Conservation (phyloP, 2,113 vertebrate genomes). For the Carlito syrichta region DNA sequence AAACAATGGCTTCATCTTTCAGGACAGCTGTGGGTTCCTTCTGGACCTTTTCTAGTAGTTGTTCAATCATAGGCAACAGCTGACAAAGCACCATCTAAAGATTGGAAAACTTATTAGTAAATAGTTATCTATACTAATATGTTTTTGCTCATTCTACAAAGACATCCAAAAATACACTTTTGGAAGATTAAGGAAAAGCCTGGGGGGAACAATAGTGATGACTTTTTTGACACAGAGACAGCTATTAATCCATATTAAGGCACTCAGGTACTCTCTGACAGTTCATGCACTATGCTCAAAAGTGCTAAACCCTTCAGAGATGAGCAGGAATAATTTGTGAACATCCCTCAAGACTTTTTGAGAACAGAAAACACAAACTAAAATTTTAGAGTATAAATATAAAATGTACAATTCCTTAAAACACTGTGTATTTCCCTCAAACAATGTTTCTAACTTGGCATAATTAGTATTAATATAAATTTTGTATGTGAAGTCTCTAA, state of each 20-base stretch:
- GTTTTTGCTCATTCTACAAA: neutral
- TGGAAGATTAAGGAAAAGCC: neutral
- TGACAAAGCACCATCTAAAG: constrained; percentile 85
- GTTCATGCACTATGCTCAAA: neutral
- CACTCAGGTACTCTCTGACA: neutral
- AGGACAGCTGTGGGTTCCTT: constrained; percentile 80
- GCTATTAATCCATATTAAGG: neutral
- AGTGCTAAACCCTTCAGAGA: neutral
- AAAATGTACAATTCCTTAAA: neutral
- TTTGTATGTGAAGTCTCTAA: neutral
- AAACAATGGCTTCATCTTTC: constrained; percentile 86
- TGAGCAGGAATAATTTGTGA: neutral
- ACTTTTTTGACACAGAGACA: neutral
- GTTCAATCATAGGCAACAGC: constrained; percentile 86
- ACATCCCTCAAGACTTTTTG: neutral
- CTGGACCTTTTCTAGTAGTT: constrained; percentile 86
- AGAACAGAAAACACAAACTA: constrained; percentile 31
- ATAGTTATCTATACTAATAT: neutral
- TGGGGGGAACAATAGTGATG: neutral
- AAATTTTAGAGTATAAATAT: neutral
- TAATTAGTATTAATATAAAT: neutral
- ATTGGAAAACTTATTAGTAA: neutral
- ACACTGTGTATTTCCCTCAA: neutral
- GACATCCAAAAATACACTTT: neutral
- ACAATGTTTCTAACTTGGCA: neutral